Evolutionary conservation across 2,797 vertebrate species (phyloP).

Genomic region (Allenopithecus nigroviridis): DNA sequence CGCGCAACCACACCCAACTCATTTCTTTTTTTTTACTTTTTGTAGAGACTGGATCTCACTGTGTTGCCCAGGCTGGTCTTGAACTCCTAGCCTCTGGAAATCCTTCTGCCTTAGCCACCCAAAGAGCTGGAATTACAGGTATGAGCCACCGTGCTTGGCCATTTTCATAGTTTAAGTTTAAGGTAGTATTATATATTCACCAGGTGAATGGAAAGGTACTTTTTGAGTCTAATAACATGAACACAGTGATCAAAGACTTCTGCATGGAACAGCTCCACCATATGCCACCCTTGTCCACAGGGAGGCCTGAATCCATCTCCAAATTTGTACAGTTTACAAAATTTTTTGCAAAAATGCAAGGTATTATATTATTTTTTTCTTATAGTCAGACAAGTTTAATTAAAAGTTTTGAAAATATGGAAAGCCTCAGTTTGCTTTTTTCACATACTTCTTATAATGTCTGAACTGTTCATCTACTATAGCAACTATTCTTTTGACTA

Average conservation of each 20-base stretch:
- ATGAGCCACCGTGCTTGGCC: neutral
- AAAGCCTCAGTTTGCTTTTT: neutral
- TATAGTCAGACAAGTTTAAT: neutral
- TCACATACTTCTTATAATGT: neutral
- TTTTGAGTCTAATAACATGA: neutral
- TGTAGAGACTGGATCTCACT: neutral
- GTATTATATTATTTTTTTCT: neutral
- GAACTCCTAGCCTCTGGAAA: neutral
- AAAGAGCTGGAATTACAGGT: neutral
- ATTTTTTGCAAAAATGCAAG: neutral
- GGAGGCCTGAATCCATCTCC: neutral
- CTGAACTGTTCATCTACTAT: neutral
- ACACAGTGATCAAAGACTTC: neutral
- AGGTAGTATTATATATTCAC: neutral
- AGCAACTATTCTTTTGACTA: neutral
- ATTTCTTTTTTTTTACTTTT: neutral
- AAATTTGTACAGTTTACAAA: neutral
- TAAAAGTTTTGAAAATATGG: neutral
- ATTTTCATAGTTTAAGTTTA: neutral
- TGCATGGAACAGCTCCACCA: neutral
- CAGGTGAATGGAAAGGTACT: neutral
- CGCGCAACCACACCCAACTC: accelerated
- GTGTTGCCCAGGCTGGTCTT: neutral
- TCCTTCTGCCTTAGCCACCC: neutral
- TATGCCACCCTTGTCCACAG: neutral